Base-by-base conservation (phyloP, 2,113 vertebrate species). In the Ardeotis arabs region DNA sequence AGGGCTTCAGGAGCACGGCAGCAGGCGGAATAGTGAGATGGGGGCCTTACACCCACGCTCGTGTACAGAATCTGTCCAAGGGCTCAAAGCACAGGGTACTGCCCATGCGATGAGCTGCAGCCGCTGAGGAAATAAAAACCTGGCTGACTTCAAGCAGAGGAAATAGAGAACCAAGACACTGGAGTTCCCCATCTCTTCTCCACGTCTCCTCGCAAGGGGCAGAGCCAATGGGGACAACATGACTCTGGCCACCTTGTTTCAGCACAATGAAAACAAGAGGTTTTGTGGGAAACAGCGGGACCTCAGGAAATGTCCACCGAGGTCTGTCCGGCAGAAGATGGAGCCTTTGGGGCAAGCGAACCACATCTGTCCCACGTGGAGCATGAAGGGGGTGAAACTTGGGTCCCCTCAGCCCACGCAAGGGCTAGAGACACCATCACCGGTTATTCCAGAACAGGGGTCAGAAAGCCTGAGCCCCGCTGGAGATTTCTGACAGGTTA, bases 201-300 rank as follows among this genome's bases (percentile, higher is more conserved):
- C n/a, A n/a, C n/a, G 55, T 24, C 35, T 47, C 76, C 64, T 76
- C 7, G 1, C 60, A 28, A 37, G 17, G 35, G 41, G 37, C 90
- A 90, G 52, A 81, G 80, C 39, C 7, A 3, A 5, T 59, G 52
- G 18, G 49, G 75, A 53, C 55, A 69, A 28, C 19, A 3, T 11
- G 47, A 15, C 27, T 23, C 23, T 66, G 59, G 14, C 3, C 2
- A 5, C 53, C 24, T 80, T 55, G 50, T 49, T 69, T 20, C n/a
- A 60, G n/a, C 45, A 58, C 2, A 1, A 5, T 20, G 35, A 33
- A 70, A 76, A 83, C 14, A n/a, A 56, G 66, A 73, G 35, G 2
- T 74, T 52, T 62, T 0, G 0, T 29, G 22, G 41, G 60, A n/a
- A 88, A 21, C 2, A 2, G 73, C 0, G 0, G n/a, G 70, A 82